These are phyloP conservation scores for Protomyctophum bolini DNA, from an alignment of 2,113 vertebrate genomes.

Conservation along the genomic window DNA sequence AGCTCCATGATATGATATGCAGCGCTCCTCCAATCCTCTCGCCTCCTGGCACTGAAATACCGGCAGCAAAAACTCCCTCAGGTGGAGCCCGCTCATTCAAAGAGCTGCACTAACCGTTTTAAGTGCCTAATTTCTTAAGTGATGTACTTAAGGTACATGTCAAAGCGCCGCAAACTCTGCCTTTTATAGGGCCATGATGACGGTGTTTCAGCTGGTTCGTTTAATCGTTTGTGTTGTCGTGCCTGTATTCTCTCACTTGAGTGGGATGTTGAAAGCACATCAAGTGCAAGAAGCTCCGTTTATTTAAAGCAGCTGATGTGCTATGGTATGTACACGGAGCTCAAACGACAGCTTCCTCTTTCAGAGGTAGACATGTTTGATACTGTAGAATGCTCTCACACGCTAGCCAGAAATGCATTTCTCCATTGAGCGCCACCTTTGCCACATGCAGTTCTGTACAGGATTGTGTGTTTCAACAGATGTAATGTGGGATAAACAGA, in stretches of 20 bases:
- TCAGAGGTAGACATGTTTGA: slow-evolving; percentile 3
- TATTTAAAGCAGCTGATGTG: slow-evolving; percentile 32
- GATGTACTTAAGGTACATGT: slow-evolving; percentile 64
- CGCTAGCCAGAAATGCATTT: slow-evolving; percentile 5
- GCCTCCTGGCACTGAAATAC: too few species aligned
- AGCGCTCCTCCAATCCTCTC: too few species aligned
- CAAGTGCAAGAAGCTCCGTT: slow-evolving; percentile 39
- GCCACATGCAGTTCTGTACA: not conserved
- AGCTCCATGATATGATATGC: too few species aligned
- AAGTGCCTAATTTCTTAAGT: slow-evolving; percentile 61
- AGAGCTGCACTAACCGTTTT: slow-evolving; percentile 56
- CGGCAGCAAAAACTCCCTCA: slow-evolving; percentile 15
- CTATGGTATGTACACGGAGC: not conserved
- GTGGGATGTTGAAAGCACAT: slow-evolving; percentile 57
- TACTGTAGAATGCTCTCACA: slow-evolving; percentile 6
- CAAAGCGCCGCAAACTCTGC: slow-evolving; percentile 55
- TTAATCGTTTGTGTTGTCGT: slow-evolving; percentile 8
- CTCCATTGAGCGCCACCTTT: not conserved
- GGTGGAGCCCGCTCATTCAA: slow-evolving; percentile 45
- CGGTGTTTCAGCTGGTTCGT: slow-evolving; percentile 46
- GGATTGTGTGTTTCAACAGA: slow-evolving; percentile 26
- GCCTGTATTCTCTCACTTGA: slow-evolving; percentile 26
- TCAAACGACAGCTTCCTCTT: too few species aligned
- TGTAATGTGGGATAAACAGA: slow-evolving; percentile 33
- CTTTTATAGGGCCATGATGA: slow-evolving; percentile 52